Base-by-base conservation (phyloP, 92 coral and sea anemone genomes). In the Galaxea fascicularis region DNA sequence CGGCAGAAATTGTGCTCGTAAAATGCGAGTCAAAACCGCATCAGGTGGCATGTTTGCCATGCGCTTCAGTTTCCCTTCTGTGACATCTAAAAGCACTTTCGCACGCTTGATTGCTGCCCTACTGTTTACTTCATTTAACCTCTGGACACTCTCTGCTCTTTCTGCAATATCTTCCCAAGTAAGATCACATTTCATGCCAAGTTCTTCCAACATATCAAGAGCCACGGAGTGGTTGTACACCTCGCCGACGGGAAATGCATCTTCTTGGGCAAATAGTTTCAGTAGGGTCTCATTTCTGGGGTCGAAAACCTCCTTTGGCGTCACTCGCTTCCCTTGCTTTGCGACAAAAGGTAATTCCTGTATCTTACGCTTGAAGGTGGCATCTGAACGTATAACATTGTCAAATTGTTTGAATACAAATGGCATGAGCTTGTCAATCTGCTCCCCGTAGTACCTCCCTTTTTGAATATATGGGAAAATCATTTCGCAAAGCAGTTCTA, bases 111-210 rank as follows among this genome's bases (percentile, higher is more conserved):
- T 25, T 17, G 96, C 80, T 24, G 59, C 54, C 18, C 81, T 44
- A 27, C 89, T 85, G 63, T 90, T 85, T 15, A 30, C 51, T 10
- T 1, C 22, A 25, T 62, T 73, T 65, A 90, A 39, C 29, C 27
- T 46, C 26, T 76, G 82, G 11, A 95, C 89, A 44, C 95, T 89
- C 70, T 65, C 83, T 13, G 97, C 93, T 71, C 98, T 87, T 53
- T 89, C 98, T 13, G 77, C 56, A 0, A 95, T 75, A 65, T 93
- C 97, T 18, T 89, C 29, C 98, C 96, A 95, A 18, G 84, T 74
- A 53, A 93, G 89, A 27, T 75, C 83, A 70, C 89, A 57, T 73
- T 76, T 88, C 84, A 91, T 88, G 31, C 94, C 94, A 45, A 91
- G 47, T 11, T 59, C 70, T 56, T 90, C 68, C 73, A 91, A 52